Evolutionary conservation across 2,797 vertebrate genomes (phyloP), one percentile per base, ranked within the genome.

Genomic region (Orientallactaga sibirica): DNA sequence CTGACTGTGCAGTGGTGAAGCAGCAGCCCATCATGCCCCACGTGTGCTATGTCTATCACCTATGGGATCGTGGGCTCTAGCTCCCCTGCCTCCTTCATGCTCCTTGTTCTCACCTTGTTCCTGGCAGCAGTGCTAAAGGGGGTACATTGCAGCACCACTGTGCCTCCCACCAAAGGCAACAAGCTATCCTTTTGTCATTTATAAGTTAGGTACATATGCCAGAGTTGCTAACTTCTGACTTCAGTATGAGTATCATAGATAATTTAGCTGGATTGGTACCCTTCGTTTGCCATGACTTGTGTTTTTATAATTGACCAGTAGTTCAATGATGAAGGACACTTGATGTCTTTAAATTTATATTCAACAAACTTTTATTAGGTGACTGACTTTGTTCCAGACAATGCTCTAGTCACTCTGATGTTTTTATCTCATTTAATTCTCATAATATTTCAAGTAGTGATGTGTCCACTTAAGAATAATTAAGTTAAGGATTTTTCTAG

Each of bases 221-320:
- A 11, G 71, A 25, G 12, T 20, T 73, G 18, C 37, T 86, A 43
- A 76, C 19, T 68, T 83, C 64, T 80, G 52, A 3, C 9, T 48
- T 93, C 55, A 37, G 27, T 93, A 41, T 70, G 29, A 91, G 25
- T 79, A 76, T 11, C 41, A 18, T 24, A 76, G 83, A 68, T 37
- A 33, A 37, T 76, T 71, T 71, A 12, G 14, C 78, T 88, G 62
- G 29, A 55, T 1, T 61, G 33, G 7, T 58, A 16, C 1, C 5
- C 9, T 92, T 85, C 55, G 10, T 5, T 88, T 77, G 20, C 33
- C 12, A 84, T 89, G 37, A n/a, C 24, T 52, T 55, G 20, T 74
- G 68, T 91, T 78, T 76, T 91, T 88, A 75, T 90, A 15, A 95
- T 4, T 92, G 48, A n/a, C n/a, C 22, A 83, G 27, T 55, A 80